phyloP scores from a whole-genome alignment of 2,888 invertebrate species.

The Orthonychiurus folsomi region DNA sequence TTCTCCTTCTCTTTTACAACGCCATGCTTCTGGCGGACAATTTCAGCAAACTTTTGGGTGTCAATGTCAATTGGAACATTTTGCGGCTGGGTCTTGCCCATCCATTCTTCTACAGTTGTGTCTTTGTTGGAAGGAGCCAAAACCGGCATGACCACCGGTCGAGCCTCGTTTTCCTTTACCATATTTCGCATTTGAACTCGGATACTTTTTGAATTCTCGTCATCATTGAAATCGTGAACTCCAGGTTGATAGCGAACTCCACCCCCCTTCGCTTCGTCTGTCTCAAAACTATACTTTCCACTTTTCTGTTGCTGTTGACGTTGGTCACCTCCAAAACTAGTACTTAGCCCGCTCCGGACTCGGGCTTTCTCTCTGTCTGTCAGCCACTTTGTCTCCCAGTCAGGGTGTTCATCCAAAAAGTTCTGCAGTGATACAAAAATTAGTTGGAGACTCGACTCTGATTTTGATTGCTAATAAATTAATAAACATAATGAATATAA shows the following conservation, averaged over 20 bases:
- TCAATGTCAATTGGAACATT: conserved; percentile 38
- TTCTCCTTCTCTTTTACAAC: conserved; percentile 13
- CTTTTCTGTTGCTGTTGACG: neutral
- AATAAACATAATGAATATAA: too few species aligned
- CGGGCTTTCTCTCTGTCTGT: conserved; percentile 66
- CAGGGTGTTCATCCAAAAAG: conserved; percentile 72
- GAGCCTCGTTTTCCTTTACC: neutral
- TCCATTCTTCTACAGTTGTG: conserved; percentile 38
- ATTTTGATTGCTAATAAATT: too few species aligned
- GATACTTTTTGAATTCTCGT: conserved; percentile 36
- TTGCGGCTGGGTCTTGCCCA: conserved; percentile 31
- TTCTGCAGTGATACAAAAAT: conserved; percentile 52
- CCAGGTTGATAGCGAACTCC: conserved; percentile 9
- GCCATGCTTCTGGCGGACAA: conserved; percentile 37
- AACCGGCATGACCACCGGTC: conserved; percentile 8
- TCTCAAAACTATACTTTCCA: neutral
- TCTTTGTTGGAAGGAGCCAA: conserved; percentile 12
- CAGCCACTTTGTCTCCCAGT: conserved; percentile 80
- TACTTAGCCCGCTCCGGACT: conserved; percentile 46
- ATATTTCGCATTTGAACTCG: conserved; percentile 37
- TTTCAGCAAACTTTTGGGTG: conserved; percentile 40
- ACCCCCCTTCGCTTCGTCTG: neutral
- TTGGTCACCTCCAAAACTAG: neutral
- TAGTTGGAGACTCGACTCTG: too few species aligned
- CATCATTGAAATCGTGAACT: conserved; percentile 8